phyloP scores from a whole-genome alignment of 2,113 vertebrate species.

The Trematomus loennbergii region DNA sequence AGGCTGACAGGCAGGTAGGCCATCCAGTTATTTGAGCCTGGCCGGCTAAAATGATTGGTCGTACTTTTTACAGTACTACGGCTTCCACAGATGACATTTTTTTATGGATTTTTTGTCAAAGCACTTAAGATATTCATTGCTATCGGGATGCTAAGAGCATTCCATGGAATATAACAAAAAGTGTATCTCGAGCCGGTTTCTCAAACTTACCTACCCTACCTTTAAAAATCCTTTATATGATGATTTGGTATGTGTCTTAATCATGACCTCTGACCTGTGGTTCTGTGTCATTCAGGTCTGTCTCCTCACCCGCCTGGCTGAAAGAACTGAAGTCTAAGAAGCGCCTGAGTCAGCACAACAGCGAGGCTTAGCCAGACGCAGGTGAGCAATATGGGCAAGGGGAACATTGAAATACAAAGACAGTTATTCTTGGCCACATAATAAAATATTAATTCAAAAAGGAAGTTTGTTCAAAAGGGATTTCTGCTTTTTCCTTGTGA shows the following conservation, averaged over 20 bases:
- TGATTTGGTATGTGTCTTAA: neutral
- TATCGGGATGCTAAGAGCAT: no score
- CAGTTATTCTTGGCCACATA: neutral
- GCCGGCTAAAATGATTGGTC: no score
- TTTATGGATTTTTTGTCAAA: no score
- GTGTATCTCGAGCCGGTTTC: no score
- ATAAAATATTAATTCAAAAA: neutral
- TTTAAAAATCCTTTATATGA: neutral
- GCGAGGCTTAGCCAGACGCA: constrained; percentile 80
- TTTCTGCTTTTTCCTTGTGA: neutral
- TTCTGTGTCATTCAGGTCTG: constrained; percentile 74
- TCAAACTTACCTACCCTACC: no score
- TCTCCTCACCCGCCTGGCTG: constrained; percentile 90
- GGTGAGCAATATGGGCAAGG: constrained; percentile 32
- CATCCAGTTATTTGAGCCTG: no score
- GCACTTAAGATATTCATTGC: no score
- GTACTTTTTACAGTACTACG: no score
- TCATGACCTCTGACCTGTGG: neutral
- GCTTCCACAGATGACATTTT: no score
- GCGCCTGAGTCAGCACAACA: constrained; percentile 88
- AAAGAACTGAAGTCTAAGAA: constrained; percentile 93
- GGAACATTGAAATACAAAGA: neutral
- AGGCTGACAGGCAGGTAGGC: no score
- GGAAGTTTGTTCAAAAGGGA: neutral
- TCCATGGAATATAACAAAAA: no score